phyloP scores from a whole-genome alignment of 2,113 vertebrate genomes.

The Cyanoramphus novaezelandiae region DNA sequence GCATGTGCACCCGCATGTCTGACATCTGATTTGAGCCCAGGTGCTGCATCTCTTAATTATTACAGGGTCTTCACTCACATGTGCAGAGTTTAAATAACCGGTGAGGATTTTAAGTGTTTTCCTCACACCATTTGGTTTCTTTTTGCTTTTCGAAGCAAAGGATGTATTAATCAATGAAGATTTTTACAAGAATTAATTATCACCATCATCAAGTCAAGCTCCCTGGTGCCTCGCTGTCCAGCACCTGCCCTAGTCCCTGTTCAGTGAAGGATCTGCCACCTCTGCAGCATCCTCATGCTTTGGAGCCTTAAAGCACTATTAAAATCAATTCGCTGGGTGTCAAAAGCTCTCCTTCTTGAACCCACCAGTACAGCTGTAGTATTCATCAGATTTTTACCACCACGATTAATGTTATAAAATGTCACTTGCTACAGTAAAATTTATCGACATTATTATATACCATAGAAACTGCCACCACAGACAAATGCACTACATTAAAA shows the following conservation, averaged over 20 bases:
- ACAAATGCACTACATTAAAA: conserved; percentile 86
- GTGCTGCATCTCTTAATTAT: conserved; percentile 35
- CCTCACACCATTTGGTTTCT: neutral
- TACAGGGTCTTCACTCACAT: neutral
- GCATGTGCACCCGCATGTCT: neutral
- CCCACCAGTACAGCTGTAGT: conserved; percentile 44
- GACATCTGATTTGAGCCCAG: conserved; percentile 33
- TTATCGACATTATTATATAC: conserved; percentile 88
- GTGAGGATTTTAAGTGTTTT: neutral
- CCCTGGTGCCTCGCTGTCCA: neutral
- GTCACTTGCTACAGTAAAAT: conserved; percentile 83
- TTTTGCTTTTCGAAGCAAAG: conserved; percentile 57
- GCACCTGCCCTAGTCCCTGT: neutral
- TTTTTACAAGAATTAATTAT: conserved; percentile 77
- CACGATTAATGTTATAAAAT: conserved; percentile 82
- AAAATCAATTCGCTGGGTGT: conserved; percentile 27
- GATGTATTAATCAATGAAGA: conserved; percentile 69
- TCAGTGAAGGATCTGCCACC: neutral
- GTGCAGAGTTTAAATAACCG: conserved; percentile 26
- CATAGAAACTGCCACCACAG: conserved; percentile 85
- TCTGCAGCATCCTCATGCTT: neutral
- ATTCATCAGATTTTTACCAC: conserved; percentile 75
- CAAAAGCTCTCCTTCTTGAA: conserved; percentile 41
- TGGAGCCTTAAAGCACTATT: conserved; percentile 3
- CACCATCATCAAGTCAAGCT: conserved; percentile 60